Percentiles rank a stretch among this genome's conserved stretches.
Evolutionary conservation across 2,797 vertebrate genomes (phyloP).

Genomic region (Anguilla anguilla): DNA sequence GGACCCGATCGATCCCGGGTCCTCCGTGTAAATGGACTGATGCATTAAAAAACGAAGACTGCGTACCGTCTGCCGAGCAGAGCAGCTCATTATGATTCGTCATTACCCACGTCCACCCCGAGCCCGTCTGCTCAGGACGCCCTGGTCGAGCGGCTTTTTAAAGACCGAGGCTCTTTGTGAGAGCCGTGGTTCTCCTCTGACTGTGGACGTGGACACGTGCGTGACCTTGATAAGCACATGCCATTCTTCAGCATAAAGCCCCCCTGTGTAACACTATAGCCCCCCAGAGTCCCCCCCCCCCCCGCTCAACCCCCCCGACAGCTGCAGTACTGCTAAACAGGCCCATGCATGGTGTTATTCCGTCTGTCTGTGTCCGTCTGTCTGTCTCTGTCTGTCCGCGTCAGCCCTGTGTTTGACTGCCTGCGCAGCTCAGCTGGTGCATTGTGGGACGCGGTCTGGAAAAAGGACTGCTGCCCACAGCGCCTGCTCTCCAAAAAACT

Average conservation of each 20-base stretch:
- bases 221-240: background rate
- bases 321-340: background rate
- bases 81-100: background rate
- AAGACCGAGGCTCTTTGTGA: background rate
- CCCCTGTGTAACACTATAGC: constrained; percentile 5
- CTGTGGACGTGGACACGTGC: background rate
- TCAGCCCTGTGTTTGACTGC: background rate
- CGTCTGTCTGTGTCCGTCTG: too few species aligned
- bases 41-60: background rate
- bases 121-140: background rate
- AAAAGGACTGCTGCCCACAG: background rate
- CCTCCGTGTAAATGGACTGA: background rate
- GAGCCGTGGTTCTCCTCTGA: background rate
- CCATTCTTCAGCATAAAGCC: background rate
- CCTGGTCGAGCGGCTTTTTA: background rate
- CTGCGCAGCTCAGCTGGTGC: background rate
- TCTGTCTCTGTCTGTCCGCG: background rate
- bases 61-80: background rate
- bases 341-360: background rate
- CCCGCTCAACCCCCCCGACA: background rate
- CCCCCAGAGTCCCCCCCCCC: background rate
- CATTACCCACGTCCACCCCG: too few species aligned
- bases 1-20: background rate
- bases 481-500: background rate
- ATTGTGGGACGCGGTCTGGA: background rate